Evolutionary conservation across 2,113 vertebrate genomes (phyloP).

Genomic region (Erythrocercus mccallii): DNA sequence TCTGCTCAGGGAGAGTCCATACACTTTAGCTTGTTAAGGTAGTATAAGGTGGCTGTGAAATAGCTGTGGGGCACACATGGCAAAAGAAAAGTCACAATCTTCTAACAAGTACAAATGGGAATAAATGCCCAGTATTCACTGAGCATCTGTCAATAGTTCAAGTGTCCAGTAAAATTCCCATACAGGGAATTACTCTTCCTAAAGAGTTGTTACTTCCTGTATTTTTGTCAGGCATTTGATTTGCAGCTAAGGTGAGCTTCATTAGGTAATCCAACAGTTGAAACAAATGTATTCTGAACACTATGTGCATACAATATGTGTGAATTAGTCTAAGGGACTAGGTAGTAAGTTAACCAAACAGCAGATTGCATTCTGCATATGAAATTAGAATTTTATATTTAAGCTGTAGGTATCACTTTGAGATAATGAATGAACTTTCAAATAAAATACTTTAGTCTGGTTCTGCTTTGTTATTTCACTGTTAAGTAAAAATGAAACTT

Average conservation of each 20-base stretch:
- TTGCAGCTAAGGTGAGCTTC: neutral
- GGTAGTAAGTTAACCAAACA: neutral
- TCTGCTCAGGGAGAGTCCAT: neutral
- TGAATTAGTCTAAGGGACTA: neutral
- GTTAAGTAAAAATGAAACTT: slow-evolving; percentile 29
- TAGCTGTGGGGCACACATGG: neutral
- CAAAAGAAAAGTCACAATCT: neutral
- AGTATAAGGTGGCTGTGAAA: neutral
- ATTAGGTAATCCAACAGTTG: neutral
- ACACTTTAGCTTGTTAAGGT: neutral
- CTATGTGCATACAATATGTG: neutral
- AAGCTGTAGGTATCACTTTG: neutral
- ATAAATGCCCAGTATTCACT: neutral
- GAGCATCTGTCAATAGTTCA: neutral
- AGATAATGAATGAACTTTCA: neutral
- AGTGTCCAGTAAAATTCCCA: neutral
- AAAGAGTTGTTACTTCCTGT: neutral
- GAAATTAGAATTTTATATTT: neutral
- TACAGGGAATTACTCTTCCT: neutral
- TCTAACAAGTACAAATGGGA: neutral
- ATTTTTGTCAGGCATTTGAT: neutral
- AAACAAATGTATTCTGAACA: neutral
- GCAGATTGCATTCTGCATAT: neutral
- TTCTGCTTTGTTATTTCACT: slow-evolving; percentile 34
- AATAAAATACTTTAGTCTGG: neutral